phyloP scores from a whole-genome alignment of 2,888 invertebrate species.

The Halictus quadricinctus region DNA sequence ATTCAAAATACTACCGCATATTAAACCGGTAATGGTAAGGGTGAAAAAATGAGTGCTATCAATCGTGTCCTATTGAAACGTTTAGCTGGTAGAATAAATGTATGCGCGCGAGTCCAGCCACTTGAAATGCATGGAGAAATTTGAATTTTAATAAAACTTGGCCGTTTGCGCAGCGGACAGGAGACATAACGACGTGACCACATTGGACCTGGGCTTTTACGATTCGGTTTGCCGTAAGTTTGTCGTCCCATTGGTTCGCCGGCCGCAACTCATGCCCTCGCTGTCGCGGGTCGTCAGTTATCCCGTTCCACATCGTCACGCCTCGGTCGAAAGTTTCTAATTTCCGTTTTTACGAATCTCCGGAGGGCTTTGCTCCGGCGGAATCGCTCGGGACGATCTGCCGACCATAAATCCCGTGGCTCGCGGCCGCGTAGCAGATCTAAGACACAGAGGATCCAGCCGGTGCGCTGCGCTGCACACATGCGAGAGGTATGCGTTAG shows the following conservation, averaged over 20 bases:
- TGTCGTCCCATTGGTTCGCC: not conserved
- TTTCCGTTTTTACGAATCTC: constrained; percentile 8
- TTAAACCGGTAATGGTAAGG: not conserved
- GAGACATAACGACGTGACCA: not conserved
- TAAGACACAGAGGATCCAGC: constrained; percentile 38
- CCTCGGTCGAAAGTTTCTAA: constrained; percentile 1
- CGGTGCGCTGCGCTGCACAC: constrained; percentile 13
- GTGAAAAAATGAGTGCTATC: too few relatives aligned
- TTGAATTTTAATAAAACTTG: constrained; percentile 1
- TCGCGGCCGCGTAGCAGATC: constrained; percentile 44
- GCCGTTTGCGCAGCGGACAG: not conserved
- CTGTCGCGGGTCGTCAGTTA: not conserved
- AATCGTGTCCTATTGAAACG: too few relatives aligned
- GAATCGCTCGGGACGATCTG: constrained; percentile 32
- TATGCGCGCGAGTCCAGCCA: not conserved
- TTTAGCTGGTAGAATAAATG: not conserved
- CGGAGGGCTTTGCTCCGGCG: not conserved
- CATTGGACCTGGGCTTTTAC: not conserved
- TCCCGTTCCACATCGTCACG: not conserved
- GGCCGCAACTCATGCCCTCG: not conserved
- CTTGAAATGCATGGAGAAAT: not conserved
- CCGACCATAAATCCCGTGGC: constrained; percentile 32
- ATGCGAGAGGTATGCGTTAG: constrained; percentile 33
- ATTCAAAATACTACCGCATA: not conserved
- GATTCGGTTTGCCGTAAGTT: not conserved